Evolutionary conservation across 1,140 invertebrate species (phyloP).

Genomic region (Cydia pomonella): DNA sequence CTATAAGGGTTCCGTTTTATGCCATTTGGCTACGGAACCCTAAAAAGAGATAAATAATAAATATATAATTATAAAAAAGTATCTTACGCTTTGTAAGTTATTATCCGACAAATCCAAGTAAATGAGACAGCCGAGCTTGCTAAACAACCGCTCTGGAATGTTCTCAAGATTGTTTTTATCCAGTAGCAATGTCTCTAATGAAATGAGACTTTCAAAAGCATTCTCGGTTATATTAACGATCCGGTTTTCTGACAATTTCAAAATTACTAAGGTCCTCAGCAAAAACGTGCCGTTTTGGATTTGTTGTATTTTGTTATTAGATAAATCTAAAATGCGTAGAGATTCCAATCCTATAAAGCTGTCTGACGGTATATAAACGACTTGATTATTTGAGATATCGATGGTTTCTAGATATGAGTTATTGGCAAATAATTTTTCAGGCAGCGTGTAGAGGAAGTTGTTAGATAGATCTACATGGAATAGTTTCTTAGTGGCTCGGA

Average conservation of each 20-base stretch:
- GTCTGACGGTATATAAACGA: constrained; percentile 81
- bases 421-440: constrained; percentile 83
- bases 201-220: constrained; percentile 80
- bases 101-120: constrained; percentile 73
- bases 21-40: too few species aligned
- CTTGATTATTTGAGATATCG: constrained; percentile 86
- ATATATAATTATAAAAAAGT: background rate
- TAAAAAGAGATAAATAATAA: background rate
- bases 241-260: constrained; percentile 83
- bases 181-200: constrained; percentile 81
- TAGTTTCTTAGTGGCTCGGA: constrained; percentile 84
- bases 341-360: constrained; percentile 78
- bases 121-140: constrained; percentile 61
- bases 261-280: constrained; percentile 80
- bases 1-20: too few species aligned
- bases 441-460: constrained; percentile 85
- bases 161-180: constrained; percentile 81
- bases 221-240: constrained; percentile 81
- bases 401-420: constrained; percentile 84
- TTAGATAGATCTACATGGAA: constrained; percentile 88
- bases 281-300: constrained; percentile 83
- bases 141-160: constrained; percentile 63
- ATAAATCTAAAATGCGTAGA: constrained; percentile 83
- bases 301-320: constrained; percentile 81
- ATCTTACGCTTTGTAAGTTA: constrained; percentile 67